Evolutionary conservation across 2,888 invertebrate genomes (phyloP).

Genomic region (Sialis fuliginosa): DNA sequence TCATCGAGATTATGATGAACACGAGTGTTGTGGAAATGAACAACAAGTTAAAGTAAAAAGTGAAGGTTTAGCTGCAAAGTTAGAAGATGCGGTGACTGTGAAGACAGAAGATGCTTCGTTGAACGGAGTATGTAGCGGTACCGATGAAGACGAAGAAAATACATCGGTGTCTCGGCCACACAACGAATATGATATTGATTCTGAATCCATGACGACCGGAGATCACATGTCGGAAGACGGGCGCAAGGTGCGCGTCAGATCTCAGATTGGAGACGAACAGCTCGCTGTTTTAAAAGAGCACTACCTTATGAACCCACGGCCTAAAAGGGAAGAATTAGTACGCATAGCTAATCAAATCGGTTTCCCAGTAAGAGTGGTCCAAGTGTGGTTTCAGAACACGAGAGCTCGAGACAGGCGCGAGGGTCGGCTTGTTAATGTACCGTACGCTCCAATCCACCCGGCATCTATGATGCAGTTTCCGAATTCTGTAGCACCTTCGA

Average conservation of each 20-base stretch:
- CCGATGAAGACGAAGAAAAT: constrained; percentile 37
- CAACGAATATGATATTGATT: constrained; percentile 33
- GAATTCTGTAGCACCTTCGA: constrained; percentile 17
- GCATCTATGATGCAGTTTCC: constrained; percentile 10
- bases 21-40: constrained; percentile 48
- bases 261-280: constrained; percentile 88
- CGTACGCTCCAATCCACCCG: constrained; percentile 22
- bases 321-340: constrained; percentile 84
- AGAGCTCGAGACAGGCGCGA: constrained; percentile 73
- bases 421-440: constrained; percentile 30
- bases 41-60: constrained; percentile 35
- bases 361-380: constrained; percentile 62
- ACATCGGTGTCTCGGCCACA: constrained; percentile 27
- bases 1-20: constrained; percentile 44
- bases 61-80: constrained; percentile 61
- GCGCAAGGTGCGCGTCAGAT: constrained; percentile 77
- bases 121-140: constrained; percentile 35
- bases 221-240: constrained; percentile 33
- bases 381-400: constrained; percentile 96
- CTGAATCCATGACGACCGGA: constrained; percentile 31
- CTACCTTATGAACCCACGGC: constrained; percentile 79
- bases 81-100: constrained; percentile 44
- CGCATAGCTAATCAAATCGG: constrained; percentile 67
- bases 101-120: constrained; percentile 31
- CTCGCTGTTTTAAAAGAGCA: constrained; percentile 74